Evolutionary conservation across 1,140 invertebrate species (phyloP).

Genomic region (Drosophila athabasca): DNA sequence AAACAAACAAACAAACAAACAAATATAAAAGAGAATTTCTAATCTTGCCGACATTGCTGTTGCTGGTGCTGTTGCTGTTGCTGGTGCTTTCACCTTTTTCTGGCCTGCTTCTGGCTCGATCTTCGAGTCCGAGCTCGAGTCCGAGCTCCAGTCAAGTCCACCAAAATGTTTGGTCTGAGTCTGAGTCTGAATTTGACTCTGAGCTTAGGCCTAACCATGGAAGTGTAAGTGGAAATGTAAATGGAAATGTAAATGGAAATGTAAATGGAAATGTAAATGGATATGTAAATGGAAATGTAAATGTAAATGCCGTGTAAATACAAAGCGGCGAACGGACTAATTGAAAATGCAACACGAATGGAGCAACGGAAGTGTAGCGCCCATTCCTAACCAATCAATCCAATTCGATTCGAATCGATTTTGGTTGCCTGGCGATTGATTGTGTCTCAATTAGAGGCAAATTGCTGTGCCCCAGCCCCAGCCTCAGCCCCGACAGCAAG

Average conservation of each 20-base stretch:
- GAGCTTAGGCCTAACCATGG: conserved; percentile 26
- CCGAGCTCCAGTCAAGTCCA: too few relatives aligned
- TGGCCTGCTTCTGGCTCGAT: conserved; percentile 40
- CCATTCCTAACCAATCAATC: not conserved
- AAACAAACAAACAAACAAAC: not conserved
- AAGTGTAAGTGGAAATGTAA: conserved; percentile 61
- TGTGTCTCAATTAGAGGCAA: conserved; percentile 54
- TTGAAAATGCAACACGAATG: conserved; percentile 53
- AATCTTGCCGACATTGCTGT: conserved; percentile 31
- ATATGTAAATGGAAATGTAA: too few relatives aligned
- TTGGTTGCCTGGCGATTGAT: conserved; percentile 30
- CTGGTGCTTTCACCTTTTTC: conserved; percentile 59
- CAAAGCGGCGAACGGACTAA: conserved; percentile 49
- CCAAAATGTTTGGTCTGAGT: not conserved
- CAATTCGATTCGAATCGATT: conserved; percentile 17
- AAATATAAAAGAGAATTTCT: conserved; percentile 45
- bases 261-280: conserved; percentile 37
- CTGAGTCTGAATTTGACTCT: not conserved
- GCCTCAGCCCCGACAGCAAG: conserved; percentile 12
- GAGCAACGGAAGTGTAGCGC: conserved; percentile 47
- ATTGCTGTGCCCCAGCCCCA: conserved; percentile 20
- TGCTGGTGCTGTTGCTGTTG: conserved; percentile 20
- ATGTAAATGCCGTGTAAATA: conserved; percentile 65
- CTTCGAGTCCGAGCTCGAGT: conserved; percentile 27
- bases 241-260: conserved; percentile 60